Conservation (phyloP, 2,888 invertebrate genomes). For the Parelbella ahira region DNA sequence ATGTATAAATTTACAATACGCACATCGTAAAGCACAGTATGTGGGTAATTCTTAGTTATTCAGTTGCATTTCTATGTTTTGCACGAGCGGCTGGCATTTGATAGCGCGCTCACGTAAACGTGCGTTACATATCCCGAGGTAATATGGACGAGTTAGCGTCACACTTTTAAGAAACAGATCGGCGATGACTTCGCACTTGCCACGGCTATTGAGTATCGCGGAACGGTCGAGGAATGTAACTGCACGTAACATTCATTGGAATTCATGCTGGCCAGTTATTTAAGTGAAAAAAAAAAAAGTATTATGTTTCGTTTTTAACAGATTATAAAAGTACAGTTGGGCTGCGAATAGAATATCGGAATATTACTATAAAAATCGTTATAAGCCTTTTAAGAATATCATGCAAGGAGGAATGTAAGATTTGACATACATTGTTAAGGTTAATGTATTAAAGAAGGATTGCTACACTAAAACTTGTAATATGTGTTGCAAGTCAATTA, state of each 20-base stretch:
- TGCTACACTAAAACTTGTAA: too few species aligned
- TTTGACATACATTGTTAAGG: too few species aligned
- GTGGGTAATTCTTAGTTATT: constrained; percentile 3
- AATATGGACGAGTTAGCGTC: constrained; percentile 12
- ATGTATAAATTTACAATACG: too few species aligned
- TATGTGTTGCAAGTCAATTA: too few species aligned
- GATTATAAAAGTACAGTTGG: too few species aligned
- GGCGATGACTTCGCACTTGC: constrained; percentile 1
- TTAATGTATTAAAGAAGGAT: too few species aligned
- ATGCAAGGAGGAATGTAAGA: too few species aligned
- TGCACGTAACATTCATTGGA: not conserved
- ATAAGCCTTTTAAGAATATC: too few species aligned
- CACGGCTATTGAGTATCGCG: not conserved
- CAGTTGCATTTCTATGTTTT: constrained; percentile 12
- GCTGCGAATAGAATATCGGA: too few species aligned
- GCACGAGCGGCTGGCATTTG: constrained; percentile 2
- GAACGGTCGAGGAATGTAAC: constrained; percentile 1
- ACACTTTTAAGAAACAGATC: constrained; percentile 11
- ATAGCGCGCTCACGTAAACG: constrained; percentile 14
- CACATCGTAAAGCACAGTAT: not conserved
- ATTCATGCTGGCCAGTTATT: not conserved
- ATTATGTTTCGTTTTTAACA: too few species aligned
- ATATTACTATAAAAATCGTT: too few species aligned
- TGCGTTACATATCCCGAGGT: constrained; percentile 12
- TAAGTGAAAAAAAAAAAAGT: too few species aligned